phyloP scores from a whole-genome alignment of 2,797 vertebrate genomes.

The Cossypha heuglini region DNA sequence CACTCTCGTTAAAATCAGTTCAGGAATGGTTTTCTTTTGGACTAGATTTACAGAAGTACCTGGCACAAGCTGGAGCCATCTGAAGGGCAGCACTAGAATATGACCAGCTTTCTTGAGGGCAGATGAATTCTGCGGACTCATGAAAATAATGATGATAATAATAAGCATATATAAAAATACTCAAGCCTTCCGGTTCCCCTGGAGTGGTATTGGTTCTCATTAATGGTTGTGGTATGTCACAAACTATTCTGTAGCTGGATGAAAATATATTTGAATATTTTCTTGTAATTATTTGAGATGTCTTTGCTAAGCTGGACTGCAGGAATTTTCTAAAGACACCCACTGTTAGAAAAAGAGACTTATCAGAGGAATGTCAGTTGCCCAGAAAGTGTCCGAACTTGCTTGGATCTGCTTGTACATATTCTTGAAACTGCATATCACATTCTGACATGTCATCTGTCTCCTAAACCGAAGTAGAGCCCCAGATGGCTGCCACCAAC shows the following conservation, averaged over 20 bases:
- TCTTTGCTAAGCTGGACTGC: not conserved
- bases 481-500: not conserved
- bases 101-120: not conserved
- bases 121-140: accelerated
- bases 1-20: not conserved
- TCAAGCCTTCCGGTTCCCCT: not conserved
- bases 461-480: not conserved
- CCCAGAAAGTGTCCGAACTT: not conserved
- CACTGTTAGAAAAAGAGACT: not conserved
- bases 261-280: not conserved
- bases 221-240: not conserved
- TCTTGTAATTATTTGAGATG: not conserved
- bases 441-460: not conserved
- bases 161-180: not conserved
- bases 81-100: not conserved
- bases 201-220: not conserved
- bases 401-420: not conserved
- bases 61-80: not conserved
- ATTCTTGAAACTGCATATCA: not conserved
- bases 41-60: not conserved
- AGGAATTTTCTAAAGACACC: not conserved
- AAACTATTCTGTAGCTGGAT: not conserved
- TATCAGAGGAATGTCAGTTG: not conserved
- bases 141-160: not conserved
- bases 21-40: not conserved